phyloP scores from a whole-genome alignment of 2,888 invertebrate genomes.

The Beris morrisii region DNA sequence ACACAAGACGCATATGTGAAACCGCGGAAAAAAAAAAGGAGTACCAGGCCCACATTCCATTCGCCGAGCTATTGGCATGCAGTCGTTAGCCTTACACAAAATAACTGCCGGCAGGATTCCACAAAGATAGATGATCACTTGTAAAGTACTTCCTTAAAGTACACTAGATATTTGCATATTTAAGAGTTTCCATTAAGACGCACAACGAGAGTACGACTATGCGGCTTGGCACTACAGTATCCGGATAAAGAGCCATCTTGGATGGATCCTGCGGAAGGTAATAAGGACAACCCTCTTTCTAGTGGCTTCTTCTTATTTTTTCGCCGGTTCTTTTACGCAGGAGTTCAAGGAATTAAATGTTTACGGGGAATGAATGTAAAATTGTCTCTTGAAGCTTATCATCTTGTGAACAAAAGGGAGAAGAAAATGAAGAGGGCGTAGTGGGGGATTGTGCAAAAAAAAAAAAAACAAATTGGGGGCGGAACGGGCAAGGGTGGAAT shows the following conservation, averaged over 20 bases:
- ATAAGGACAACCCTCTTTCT: slow-evolving; percentile 5
- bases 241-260: slow-evolving; percentile 20
- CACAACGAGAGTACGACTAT: too few relatives aligned
- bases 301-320: slow-evolving; percentile 4
- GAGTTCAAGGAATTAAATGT: background rate
- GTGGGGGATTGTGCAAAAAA: background rate
- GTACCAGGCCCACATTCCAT: too few relatives aligned
- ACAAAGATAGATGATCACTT: slow-evolving; percentile 24
- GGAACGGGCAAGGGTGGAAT: too few relatives aligned
- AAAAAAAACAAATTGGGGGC: background rate
- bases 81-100: background rate
- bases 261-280: background rate
- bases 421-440: too few relatives aligned
- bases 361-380: background rate
- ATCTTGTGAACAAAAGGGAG: too few relatives aligned
- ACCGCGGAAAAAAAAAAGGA: too few relatives aligned
- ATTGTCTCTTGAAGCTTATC: too few relatives aligned
- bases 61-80: too few relatives aligned
- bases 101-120: slow-evolving; percentile 3
- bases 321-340: background rate
- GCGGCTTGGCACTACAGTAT: too few relatives aligned
- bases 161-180: too few relatives aligned
- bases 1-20: slow-evolving; percentile 13
- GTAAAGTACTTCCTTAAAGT: slow-evolving; percentile 28
- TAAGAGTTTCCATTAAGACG: too few relatives aligned